Evolutionary conservation across 2,888 invertebrate species (phyloP).

Genomic region (Nephrotoma appendiculata): DNA sequence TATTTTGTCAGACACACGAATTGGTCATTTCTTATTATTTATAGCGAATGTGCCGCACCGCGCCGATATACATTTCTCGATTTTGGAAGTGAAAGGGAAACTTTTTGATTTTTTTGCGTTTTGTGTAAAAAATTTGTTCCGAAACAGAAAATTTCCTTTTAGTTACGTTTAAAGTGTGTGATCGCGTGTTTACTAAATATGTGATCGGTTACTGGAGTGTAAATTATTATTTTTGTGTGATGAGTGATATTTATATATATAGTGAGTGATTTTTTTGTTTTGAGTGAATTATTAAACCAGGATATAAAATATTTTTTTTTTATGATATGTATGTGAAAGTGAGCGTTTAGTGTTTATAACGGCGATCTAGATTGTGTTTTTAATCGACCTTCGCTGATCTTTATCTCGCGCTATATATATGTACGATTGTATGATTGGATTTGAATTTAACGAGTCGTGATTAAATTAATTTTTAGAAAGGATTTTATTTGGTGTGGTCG

Average conservation of each 20-base stretch:
- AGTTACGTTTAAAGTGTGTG: background rate
- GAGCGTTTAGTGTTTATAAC: background rate
- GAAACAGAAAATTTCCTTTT: background rate
- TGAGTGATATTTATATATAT: background rate
- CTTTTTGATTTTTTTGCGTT: background rate
- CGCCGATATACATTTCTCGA: background rate
- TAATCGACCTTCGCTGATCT: background rate
- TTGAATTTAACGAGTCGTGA: background rate
- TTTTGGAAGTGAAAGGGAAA: background rate
- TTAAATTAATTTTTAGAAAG: background rate
- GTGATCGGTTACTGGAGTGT: background rate
- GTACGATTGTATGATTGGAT: background rate
- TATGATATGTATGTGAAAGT: background rate
- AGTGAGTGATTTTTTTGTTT: background rate
- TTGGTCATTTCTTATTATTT: background rate
- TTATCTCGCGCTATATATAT: background rate
- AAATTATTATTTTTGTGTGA: background rate
- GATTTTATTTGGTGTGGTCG: background rate
- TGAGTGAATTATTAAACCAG: background rate
- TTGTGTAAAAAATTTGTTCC: background rate
- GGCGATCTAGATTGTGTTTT: background rate
- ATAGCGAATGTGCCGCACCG: background rate
- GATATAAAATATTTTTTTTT: background rate
- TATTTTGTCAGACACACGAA: background rate
- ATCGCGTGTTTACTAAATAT: background rate